phyloP scores from a whole-genome alignment of 2,113 vertebrate genomes.

The Heloderma charlesbogerti region DNA sequence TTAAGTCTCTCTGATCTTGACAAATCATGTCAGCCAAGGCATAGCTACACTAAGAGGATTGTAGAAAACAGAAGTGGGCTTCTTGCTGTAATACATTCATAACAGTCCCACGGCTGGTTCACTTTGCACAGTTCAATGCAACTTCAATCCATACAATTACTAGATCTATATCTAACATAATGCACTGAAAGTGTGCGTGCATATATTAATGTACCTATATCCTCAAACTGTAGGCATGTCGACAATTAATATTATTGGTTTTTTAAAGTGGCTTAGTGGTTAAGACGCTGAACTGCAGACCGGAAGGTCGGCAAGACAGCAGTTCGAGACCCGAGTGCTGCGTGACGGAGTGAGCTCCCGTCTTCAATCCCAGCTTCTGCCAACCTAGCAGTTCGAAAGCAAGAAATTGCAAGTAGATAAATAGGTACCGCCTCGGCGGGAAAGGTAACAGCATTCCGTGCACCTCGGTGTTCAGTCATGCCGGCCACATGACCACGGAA shows the following conservation, averaged over 20 bases:
- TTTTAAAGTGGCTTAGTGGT: no score
- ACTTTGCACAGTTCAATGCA: background rate
- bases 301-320: no score
- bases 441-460: no score
- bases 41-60: background rate
- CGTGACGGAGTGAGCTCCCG: no score
- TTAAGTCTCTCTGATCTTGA: slow-evolving; percentile 24
- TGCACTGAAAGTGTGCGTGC: background rate
- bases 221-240: background rate
- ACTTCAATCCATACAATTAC: background rate
- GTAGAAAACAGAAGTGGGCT: accelerated
- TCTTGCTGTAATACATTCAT: background rate
- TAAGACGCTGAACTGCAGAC: no score
- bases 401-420: no score
- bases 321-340: no score
- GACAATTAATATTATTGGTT: background rate
- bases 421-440: no score
- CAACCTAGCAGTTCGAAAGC: no score
- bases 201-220: background rate
- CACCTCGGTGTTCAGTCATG: no score
- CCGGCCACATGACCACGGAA: no score
- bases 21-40: slow-evolving; percentile 20
- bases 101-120: background rate
- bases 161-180: background rate
- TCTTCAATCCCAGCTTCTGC: no score